Evolutionary conservation across 1,140 invertebrate genomes (phyloP).

Genomic region (Cydia fagiglandana): DNA sequence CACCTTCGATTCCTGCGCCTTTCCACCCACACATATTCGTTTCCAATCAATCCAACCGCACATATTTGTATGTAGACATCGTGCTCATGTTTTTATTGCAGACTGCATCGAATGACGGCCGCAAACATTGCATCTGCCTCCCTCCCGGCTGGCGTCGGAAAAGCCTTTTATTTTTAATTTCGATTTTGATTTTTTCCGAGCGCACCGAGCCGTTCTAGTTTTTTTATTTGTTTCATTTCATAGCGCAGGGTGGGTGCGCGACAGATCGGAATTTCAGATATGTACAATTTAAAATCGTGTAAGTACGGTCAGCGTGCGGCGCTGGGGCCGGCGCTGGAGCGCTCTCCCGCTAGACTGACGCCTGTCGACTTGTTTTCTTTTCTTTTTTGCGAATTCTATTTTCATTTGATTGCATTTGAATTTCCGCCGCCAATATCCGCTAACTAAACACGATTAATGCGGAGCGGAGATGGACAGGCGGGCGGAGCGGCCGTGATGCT

Average conservation of each 20-base stretch:
- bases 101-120: constrained; percentile 76
- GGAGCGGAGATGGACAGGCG: constrained; percentile 73
- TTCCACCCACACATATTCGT: constrained; percentile 70
- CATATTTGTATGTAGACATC: constrained; percentile 76
- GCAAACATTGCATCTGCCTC: constrained; percentile 75
- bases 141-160: constrained; percentile 61
- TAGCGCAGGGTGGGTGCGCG: constrained; percentile 77
- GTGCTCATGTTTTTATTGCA: constrained; percentile 74
- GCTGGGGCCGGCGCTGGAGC: constrained; percentile 46
- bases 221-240: constrained; percentile 79
- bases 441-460: constrained; percentile 81
- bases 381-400: constrained; percentile 76
- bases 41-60: constrained; percentile 76
- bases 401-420: constrained; percentile 81
- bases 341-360: constrained; percentile 74
- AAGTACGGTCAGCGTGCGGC: constrained; percentile 75
- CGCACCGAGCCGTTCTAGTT: constrained; percentile 71
- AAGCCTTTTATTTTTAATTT: constrained; percentile 78
- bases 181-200: constrained; percentile 78
- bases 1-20: constrained; percentile 71
- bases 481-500: constrained; percentile 57
- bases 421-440: constrained; percentile 80
- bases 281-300: constrained; percentile 80
- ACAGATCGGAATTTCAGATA: constrained; percentile 79
- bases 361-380: constrained; percentile 78